These are phyloP conservation scores for Thereva nobilitata DNA, from an alignment of 2,888 invertebrate genomes.

Conservation along the genomic window DNA sequence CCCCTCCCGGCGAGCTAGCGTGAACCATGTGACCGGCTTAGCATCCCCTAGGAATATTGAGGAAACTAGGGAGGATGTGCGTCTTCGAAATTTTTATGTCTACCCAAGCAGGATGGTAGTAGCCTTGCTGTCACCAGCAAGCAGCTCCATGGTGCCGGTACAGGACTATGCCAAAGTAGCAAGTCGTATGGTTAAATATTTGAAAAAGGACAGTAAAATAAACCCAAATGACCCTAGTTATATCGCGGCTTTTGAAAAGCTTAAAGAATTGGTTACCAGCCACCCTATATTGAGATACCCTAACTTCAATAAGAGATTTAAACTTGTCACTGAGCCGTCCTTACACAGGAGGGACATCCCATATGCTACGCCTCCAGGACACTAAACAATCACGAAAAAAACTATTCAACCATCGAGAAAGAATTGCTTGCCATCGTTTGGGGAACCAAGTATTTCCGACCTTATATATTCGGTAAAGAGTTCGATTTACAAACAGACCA, in stretches of 20 bases:
- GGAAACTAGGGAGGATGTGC: no score
- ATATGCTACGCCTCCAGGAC: slow-evolving; percentile 48
- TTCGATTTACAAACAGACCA: slow-evolving; percentile 26
- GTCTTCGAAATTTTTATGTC: no score
- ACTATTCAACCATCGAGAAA: slow-evolving; percentile 49
- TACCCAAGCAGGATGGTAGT: no score
- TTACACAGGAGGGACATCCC: slow-evolving; percentile 46
- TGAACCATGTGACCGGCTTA: no score
- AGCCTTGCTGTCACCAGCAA: no score
- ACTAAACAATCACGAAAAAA: slow-evolving; percentile 43
- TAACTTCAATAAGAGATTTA: slow-evolving; percentile 23
- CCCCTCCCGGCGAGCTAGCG: no score
- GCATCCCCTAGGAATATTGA: no score
- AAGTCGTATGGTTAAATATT: slow-evolving; percentile 14
- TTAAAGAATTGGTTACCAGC: slow-evolving; percentile 11
- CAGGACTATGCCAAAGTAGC: slow-evolving; percentile 12
- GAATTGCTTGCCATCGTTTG: slow-evolving; percentile 50
- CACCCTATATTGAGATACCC: slow-evolving; percentile 20
- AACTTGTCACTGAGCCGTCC: slow-evolving; percentile 39
- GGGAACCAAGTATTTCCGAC: slow-evolving; percentile 42
- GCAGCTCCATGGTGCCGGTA: no score
- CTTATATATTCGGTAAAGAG: slow-evolving; percentile 33
- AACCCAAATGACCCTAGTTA: slow-evolving; percentile 21
- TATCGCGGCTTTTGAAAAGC: slow-evolving; percentile 11
- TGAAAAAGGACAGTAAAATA: slow-evolving; percentile 2